Base-by-base conservation (phyloP, 1,140 invertebrate genomes). In the Philopotamus ludificatus region DNA sequence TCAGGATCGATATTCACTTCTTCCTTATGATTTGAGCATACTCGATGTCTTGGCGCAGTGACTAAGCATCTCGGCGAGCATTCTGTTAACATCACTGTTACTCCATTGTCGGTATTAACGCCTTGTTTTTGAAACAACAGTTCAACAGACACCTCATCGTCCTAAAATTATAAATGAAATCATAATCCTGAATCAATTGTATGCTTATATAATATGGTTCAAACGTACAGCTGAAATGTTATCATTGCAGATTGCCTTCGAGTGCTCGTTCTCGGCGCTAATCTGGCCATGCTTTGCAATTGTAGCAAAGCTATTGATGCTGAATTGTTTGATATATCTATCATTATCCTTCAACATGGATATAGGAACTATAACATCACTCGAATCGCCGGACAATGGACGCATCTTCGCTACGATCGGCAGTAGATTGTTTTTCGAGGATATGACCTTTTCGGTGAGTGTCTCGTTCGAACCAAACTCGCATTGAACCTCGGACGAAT, bases 21-120 rank as follows among this genome's bases (percentile, higher is more conserved):
- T 57, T 79, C 80, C 28, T 85, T 76, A 22, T 70, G 71, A 71
- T 89, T 89, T 0, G 80, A 80, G 71, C 88, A 90, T 0, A 90
- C 74, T 18, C 76, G 71, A 10, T 75, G 75, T 20, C 89, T 78
- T 0, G 83, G 81, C 3, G 77, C 78, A 0, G 83, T 82, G 0
- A 82, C 75, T 9, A 88, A 76, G 71, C 88, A 90, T 9, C 79
- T 76, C 26, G 75, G 59, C 3, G 67, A 47, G 61, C 77, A 79
- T 45, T 55, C 62, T 10, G 41, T 20, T 15, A 66, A 57, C 3
- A 21, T 8, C 23, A 69, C 18, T n/a, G 42, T 51, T 12, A 4
- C 47, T 9, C 47, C 34, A 7, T 49, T 18, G n/a, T 26, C 18
- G n/a, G n/a, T 34, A 18, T 34, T 22, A 23, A 18, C 21, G 34